phyloP scores from a whole-genome alignment of 2,797 vertebrate species.

The Anableps anableps region DNA sequence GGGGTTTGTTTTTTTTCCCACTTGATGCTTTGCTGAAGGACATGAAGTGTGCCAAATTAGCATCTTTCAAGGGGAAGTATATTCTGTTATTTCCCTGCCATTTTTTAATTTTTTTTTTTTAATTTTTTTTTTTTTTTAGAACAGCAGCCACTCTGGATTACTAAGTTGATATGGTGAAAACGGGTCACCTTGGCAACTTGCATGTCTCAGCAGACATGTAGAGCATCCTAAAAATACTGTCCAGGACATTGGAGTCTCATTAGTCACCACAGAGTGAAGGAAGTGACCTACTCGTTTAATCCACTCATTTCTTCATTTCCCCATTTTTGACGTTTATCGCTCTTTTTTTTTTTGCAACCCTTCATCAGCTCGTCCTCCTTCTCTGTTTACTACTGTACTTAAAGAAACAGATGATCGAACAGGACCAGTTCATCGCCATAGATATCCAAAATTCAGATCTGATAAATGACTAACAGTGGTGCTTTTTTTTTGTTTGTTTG shows the following conservation, averaged over 20 bases:
- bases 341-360: conserved; percentile 16
- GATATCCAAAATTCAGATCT: neutral
- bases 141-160: conserved; percentile 60
- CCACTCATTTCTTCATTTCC: conserved; percentile 28
- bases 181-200: conserved; percentile 79
- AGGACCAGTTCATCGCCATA: conserved; percentile 13
- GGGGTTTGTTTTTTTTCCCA: conserved; percentile 29
- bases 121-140: conserved; percentile 37
- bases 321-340: neutral
- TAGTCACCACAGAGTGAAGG: conserved; percentile 72
- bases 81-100: conserved; percentile 19
- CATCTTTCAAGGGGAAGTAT: conserved; percentile 48
- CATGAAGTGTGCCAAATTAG: conserved; percentile 76
- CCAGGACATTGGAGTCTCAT: conserved; percentile 72
- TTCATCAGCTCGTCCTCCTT: conserved; percentile 4
- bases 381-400: conserved; percentile 6
- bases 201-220: conserved; percentile 67
- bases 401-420: neutral
- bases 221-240: conserved; percentile 82
- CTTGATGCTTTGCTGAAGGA: conserved; percentile 64
- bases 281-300: conserved; percentile 66
- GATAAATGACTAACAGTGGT: neutral
- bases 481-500: neutral
- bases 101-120: conserved; percentile 31
- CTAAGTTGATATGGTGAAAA: conserved; percentile 74